Evolutionary conservation across 2,888 invertebrate genomes (phyloP), one percentile per base, ranked within the genome.

Genomic region (Synanthedon andrenaeformis): DNA sequence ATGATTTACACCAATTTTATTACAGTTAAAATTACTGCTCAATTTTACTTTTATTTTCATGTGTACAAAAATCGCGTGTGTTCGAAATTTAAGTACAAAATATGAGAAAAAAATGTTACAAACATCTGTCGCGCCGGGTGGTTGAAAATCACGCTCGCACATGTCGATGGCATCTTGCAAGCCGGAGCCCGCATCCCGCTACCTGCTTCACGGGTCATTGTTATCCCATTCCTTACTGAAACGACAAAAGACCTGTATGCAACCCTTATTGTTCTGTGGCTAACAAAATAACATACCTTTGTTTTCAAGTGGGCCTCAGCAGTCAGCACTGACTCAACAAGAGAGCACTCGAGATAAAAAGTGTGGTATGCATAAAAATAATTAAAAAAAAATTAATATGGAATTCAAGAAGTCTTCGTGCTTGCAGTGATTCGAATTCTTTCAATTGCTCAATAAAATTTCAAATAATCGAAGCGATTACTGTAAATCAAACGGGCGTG

Each of bases 171-270:
- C 56, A 72, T 74, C 69, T 75, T 70, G 73, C 66, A 62, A 57
- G 57, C 62, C 49, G 45, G 52, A 55, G 63, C 82, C 84, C 81
- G 79, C 79, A 79, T 79, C 75, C 70, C 74, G 66, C 82, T 85
- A 85, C 84, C 85, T 85, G 85, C 76, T 61, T 60, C 61, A 56
- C 61, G 63, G 56, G 54, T 63, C 69, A 79, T 82, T 83, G 81
- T 83, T 76, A 60, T 66, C 62, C 62, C 58, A 57, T 58, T 63
- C 68, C 70, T 70, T 41, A 41, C 61, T 60, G 59, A 61, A 62
- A 58, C 64, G 56, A 57, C 61, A 62, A 81, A 76, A 63, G 70
- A 78, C 77, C 76, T 78, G 75, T 74, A 35, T 19, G 35, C 73
- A 71, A 73, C 72, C 67, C 74, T 70, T 75, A 76, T 80, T 82